Evolutionary conservation across 1,140 invertebrate genomes (phyloP), one percentile per base, ranked within the genome.

Genomic region (Magallana gigas): DNA sequence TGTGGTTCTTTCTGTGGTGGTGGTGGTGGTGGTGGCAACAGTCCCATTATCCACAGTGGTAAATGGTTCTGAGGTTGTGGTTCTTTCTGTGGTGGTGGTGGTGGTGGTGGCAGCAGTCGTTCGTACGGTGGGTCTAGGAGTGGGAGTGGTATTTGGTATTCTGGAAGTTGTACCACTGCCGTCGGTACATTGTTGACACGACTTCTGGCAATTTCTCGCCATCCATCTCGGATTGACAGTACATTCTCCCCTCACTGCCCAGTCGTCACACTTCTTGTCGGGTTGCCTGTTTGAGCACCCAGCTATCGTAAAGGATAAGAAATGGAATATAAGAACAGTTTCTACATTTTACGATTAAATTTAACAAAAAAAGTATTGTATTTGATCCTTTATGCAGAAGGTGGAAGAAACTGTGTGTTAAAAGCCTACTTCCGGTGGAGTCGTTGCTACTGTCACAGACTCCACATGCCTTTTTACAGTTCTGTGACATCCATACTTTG

Each of bases 381-480:
- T 23, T 23, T 23, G 23, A 23, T 23, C 23, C 23, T 23, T 23
- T 23, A 0, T 23, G 23, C 23, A 23, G 23, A 23, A 23, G 23
- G 23, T 23, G 1, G 23, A 23, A 23, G 23, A 23, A 23, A 23
- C 23, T 1, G 23, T 23, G 23, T 23, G 23, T 23, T 23, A 1
- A 23, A 23, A 14, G 57, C 81, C 57, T 57, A 83, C 81, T 18
- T 57, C 48, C 81, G 14, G 48, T 18, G 9, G 81, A 56, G 57
- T 23, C 76, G 57, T 4, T 82, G 23, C 57, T 83, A 9, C 86
- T 87, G 36, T 64, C 57, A 86, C 93, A 93, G 57, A 89, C 83
- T 16, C 88, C 88, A 85, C 93, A 94, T 1, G 92, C 90, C 48
- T 90, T 90, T 57, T 87, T 88, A 86, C 93, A 94, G 85, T 94